Base-by-base conservation (phyloP, 1,140 invertebrate genomes). In the Ceratina australensis region DNA sequence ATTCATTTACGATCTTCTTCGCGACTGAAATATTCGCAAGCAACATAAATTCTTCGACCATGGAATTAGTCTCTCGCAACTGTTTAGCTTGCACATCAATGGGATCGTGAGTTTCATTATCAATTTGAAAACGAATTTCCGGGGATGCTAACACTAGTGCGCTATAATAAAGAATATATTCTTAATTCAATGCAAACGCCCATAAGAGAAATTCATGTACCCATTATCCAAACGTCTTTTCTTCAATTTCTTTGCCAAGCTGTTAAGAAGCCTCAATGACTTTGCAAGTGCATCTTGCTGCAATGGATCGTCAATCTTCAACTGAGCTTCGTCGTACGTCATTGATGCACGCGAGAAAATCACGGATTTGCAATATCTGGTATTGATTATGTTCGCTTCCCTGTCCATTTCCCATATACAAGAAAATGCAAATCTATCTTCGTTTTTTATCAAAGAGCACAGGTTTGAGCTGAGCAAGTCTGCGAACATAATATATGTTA, bases 1-100 rank as follows among this genome's bases (percentile, higher is more conserved):
- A 99, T 84, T 97, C 96, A 56, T 94, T 84, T 1, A 96, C 93
- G 67, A 98, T 96, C 84, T 96, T 96, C 85, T 97, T 92, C 2
- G 98, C 98, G 18, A 98, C 97, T 47, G 97, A 96, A 73, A 97
- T 96, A 90, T 99, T 99, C 0, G 98, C 98, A 33, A 99, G 91
- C 91, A 99, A 96, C 98, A 99, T 99, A 90, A 99, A 99, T 91
- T 99, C 98, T 90, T 99, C 98, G 0, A 99, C 97, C 98, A 99
- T 98, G 0, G 97, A 98, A 93, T 99, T 99, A 0, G 98, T 99
- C 82, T 98, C 98, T 61, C 95, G 93, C 77, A 98, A 92, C 90
- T 98, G 95, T 92, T 99, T 99, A 0, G 95, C 95, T 90, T 97
- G 94, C 4, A 99, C 98, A 87, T 98, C 97, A 56, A 99, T 95